Percentiles rank a stretch among this genome's conserved stretches.
These are phyloP conservation scores for Alsophila aescularia DNA, from an alignment of 2,888 invertebrate species.

Conservation along the genomic window DNA sequence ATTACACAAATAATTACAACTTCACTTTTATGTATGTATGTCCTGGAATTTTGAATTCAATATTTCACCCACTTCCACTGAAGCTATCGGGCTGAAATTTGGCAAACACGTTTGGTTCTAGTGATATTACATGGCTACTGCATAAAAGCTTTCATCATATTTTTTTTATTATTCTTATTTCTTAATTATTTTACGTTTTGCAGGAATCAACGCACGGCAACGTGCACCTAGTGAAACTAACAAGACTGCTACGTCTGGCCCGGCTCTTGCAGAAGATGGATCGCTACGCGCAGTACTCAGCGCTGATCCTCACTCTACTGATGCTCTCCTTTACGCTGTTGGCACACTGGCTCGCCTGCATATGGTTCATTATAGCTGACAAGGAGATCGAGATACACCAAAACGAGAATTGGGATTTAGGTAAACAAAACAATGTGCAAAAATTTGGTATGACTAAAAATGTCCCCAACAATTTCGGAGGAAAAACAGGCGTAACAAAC, in stretches of 20 bases:
- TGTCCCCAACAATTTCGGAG: no score
- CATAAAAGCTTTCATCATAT: no score
- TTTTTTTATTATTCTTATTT: background rate
- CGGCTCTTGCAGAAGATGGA: conserved; percentile 98
- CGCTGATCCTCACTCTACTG: conserved; percentile 95
- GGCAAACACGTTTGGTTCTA: no score
- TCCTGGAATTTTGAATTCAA: no score
- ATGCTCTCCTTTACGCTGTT: conserved; percentile 97
- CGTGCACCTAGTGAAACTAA: conserved; percentile 96
- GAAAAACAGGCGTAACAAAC: no score
- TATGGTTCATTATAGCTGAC: conserved; percentile 98
- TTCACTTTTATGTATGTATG: no score
- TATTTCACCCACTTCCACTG: no score
- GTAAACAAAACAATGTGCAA: no score
- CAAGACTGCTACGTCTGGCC: conserved; percentile 94
- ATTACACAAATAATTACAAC: no score
- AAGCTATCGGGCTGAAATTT: no score
- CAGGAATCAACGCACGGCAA: conserved; percentile 90
- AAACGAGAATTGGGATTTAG: conserved; percentile 91
- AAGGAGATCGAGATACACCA: conserved; percentile 92
- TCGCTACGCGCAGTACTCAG: conserved; percentile 97
- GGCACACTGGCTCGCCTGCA: conserved; percentile 98
- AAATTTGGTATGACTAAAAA: no score
- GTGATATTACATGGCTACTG: no score
- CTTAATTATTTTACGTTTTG: conserved; percentile 7